These are phyloP conservation scores for Synaphobranchus kaupii DNA, from an alignment of 2,797 vertebrate species.

Conservation along the genomic window DNA sequence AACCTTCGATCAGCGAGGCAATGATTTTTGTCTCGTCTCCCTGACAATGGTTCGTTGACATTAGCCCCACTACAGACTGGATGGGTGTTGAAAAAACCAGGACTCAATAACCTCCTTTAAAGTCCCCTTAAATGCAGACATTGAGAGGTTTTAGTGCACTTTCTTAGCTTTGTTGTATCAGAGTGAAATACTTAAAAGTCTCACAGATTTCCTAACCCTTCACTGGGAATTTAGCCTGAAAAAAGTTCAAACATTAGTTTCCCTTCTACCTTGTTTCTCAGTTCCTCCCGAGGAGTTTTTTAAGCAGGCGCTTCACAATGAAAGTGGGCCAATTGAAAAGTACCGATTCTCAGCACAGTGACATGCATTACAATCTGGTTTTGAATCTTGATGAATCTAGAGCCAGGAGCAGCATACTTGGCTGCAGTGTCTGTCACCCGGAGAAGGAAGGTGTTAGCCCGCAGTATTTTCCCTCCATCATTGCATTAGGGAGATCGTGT, in stretches of 20 bases:
- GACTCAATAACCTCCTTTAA: background rate
- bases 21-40: background rate
- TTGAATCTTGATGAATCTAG: background rate
- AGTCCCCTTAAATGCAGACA: background rate
- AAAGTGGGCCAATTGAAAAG: background rate
- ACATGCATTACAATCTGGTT: background rate
- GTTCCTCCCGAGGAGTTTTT: background rate
- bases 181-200: conserved; percentile 13
- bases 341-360: background rate
- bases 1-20: background rate
- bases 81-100: background rate
- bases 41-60: background rate
- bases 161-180: conserved; percentile 18
- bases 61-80: background rate
- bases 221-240: background rate
- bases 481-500: background rate
- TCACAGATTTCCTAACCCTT: background rate
- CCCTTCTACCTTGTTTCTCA: background rate
- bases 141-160: conserved; percentile 31
- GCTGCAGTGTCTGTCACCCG: background rate
- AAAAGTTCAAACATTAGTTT: background rate
- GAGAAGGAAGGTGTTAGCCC: background rate
- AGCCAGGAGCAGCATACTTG: background rate
- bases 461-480: background rate
- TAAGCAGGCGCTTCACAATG: background rate